phyloP scores from a whole-genome alignment of 2,797 vertebrate genomes.

The Sebastiscus albofasciatus region DNA sequence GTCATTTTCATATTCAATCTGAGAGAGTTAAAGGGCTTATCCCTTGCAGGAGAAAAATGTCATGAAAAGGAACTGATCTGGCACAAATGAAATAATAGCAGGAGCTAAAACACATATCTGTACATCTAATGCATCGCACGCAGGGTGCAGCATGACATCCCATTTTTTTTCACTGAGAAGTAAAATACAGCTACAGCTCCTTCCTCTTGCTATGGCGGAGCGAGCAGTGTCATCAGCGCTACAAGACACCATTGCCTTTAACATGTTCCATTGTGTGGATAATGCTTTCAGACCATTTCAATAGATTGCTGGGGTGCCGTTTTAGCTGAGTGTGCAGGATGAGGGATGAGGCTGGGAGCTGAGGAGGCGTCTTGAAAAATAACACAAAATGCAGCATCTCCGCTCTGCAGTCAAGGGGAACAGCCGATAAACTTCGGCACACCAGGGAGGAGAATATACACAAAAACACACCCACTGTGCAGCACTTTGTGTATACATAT shows the following conservation, averaged over 20 bases:
- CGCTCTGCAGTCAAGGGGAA: slow-evolving; percentile 72
- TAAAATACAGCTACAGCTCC: slow-evolving; percentile 49
- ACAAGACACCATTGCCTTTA: slow-evolving; percentile 77
- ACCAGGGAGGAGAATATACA: slow-evolving; percentile 41
- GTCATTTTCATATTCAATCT: slow-evolving; percentile 74
- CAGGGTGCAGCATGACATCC: slow-evolving; percentile 37
- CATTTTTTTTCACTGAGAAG: slow-evolving; percentile 14
- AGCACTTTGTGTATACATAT: not conserved
- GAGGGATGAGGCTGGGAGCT: slow-evolving; percentile 78
- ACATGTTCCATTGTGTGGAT: slow-evolving; percentile 80
- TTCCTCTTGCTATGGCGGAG: slow-evolving; percentile 46
- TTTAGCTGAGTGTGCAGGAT: slow-evolving; percentile 83
- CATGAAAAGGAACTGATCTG: slow-evolving; percentile 54
- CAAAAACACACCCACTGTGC: slow-evolving; percentile 20
- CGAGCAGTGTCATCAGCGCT: slow-evolving; percentile 71
- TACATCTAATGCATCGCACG: slow-evolving; percentile 53
- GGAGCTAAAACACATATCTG: slow-evolving; percentile 58
- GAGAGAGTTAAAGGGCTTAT: slow-evolving; percentile 64
- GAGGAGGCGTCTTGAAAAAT: slow-evolving; percentile 82
- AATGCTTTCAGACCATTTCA: slow-evolving; percentile 81
- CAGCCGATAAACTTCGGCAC: slow-evolving; percentile 68
- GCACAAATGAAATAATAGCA: slow-evolving; percentile 58
- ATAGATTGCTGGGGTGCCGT: slow-evolving; percentile 77
- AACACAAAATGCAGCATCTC: slow-evolving; percentile 80
- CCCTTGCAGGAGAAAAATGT: slow-evolving; percentile 44